Conservation (phyloP, 2,797 vertebrate genomes). For the Miichthys miiuy region DNA sequence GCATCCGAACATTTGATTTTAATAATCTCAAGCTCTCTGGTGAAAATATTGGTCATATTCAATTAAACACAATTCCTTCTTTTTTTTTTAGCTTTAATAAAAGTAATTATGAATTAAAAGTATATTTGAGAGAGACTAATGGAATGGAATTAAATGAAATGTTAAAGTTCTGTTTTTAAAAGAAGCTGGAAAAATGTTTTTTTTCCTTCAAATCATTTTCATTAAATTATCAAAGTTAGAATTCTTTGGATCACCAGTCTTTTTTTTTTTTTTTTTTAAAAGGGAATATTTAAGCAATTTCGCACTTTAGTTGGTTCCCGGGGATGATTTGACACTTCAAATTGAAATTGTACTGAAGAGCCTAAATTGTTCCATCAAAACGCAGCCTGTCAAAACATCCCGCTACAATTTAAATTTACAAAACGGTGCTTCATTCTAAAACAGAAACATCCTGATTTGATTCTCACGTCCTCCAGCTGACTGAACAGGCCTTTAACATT, state of each 20-base stretch:
- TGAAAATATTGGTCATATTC: neutral
- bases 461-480: neutral
- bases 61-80: neutral
- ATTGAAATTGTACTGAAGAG: neutral
- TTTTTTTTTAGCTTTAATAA: neutral
- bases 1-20: neutral
- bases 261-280: too few species aligned
- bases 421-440: neutral
- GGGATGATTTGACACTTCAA: neutral
- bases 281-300: neutral
- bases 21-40: neutral
- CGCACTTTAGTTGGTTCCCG: neutral
- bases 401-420: neutral
- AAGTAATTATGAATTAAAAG: neutral
- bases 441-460: neutral
- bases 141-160: neutral
- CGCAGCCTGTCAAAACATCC: neutral
- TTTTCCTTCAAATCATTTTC: neutral
- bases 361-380: constrained; percentile 15
- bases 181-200: neutral
- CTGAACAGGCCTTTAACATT: neutral
- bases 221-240: neutral
- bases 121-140: neutral
- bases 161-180: neutral
- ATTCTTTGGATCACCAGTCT: neutral